These are phyloP conservation scores for Synanceia verrucosa DNA, from an alignment of 2,797 vertebrate genomes.

Conservation along the genomic window DNA sequence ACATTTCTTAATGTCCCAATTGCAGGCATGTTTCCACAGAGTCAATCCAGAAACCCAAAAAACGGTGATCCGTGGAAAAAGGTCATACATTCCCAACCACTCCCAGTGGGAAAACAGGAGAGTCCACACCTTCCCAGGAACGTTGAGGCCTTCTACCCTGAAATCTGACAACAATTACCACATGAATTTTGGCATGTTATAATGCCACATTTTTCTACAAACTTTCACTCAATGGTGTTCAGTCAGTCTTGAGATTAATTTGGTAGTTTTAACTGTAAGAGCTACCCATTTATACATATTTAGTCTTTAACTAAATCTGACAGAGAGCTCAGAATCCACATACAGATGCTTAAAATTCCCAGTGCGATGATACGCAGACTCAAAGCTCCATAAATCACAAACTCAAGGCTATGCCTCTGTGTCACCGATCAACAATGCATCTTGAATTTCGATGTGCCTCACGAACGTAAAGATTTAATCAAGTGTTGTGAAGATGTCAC, in stretches of 20 bases:
- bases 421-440: conserved; percentile 33
- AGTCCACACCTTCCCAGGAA: conserved; percentile 74
- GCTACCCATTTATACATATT: conserved; percentile 18
- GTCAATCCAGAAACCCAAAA: conserved; percentile 50
- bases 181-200: conserved; percentile 65
- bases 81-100: conserved; percentile 69
- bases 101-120: conserved; percentile 67
- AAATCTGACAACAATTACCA: conserved; percentile 80
- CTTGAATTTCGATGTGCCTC: conserved; percentile 48
- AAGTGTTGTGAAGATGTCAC: conserved; percentile 60
- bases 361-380: conserved; percentile 6
- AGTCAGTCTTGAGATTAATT: conserved; percentile 59
- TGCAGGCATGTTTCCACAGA: conserved; percentile 55
- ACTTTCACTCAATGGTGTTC: conserved; percentile 39
- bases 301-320: conserved; percentile 18
- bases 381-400: conserved; percentile 35
- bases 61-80: conserved; percentile 55
- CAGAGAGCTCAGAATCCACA: conserved; percentile 21
- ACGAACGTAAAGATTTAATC: conserved; percentile 58
- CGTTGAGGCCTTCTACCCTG: conserved; percentile 55
- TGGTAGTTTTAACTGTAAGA: conserved; percentile 26
- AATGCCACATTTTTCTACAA: conserved; percentile 55
- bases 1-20: conserved; percentile 35
- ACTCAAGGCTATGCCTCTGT: conserved; percentile 4
- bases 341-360: conserved; percentile 34